Conservation (phyloP, 2,888 invertebrate genomes). For the Drosophila longiperda region DNA sequence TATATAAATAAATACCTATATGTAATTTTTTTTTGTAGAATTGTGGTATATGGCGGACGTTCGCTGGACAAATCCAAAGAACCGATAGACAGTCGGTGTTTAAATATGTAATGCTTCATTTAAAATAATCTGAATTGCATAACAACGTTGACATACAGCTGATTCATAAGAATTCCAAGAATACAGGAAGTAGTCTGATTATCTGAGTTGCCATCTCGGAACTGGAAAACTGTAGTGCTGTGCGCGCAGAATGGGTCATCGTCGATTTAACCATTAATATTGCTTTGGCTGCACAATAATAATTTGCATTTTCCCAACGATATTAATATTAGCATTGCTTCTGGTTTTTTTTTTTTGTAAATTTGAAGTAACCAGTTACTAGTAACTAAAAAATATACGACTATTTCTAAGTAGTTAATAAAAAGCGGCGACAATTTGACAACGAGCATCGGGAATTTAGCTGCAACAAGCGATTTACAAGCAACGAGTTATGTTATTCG, state of each 20-base stretch:
- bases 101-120: conserved; percentile 30
- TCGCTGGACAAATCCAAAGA: neutral
- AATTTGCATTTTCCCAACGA: neutral
- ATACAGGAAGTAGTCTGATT: conserved; percentile 5
- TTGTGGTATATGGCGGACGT: neutral
- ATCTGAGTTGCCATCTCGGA: neutral
- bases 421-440: neutral
- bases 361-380: neutral
- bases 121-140: conserved; percentile 54
- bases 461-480: neutral
- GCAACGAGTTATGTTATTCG: neutral
- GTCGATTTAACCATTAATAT: conserved; percentile 52
- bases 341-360: neutral
- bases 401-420: neutral
- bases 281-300: conserved; percentile 1
- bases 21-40: neutral
- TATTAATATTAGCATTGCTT: neutral
- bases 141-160: conserved; percentile 36
- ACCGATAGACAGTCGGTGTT: conserved; percentile 37
- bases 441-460: neutral
- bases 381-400: neutral
- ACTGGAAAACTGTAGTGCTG: conserved; percentile 3
- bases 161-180: conserved; percentile 13
- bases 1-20: neutral
- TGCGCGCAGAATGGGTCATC: conserved; percentile 17